Evolutionary conservation across 2,888 invertebrate species (phyloP).

Genomic region (Frankliniella fusca): DNA sequence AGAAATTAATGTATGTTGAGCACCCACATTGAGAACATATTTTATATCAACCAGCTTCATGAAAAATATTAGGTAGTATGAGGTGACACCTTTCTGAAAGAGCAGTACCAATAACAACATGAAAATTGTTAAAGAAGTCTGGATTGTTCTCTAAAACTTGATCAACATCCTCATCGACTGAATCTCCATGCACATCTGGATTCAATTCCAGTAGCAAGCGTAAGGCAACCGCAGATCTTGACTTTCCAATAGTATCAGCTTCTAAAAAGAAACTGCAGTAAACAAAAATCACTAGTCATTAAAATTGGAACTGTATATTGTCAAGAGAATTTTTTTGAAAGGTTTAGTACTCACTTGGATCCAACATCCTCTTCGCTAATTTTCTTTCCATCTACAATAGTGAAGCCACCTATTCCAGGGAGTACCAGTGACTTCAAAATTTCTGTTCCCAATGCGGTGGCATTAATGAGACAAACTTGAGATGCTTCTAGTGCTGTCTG

Average conservation of each 20-base stretch:
- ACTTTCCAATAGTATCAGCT: slow-evolving; percentile 70
- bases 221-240: slow-evolving; percentile 78
- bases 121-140: slow-evolving; percentile 81
- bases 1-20: slow-evolving; percentile 29
- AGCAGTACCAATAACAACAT: slow-evolving; percentile 77
- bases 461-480: slow-evolving; percentile 89
- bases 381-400: slow-evolving; percentile 84
- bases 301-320: not conserved
- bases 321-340: not conserved
- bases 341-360: slow-evolving; percentile 64
- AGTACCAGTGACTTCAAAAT: slow-evolving; percentile 89
- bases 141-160: slow-evolving; percentile 79
- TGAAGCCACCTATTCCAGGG: slow-evolving; percentile 88
- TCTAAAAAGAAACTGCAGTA: slow-evolving; percentile 81
- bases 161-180: slow-evolving; percentile 83
- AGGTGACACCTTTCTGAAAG: slow-evolving; percentile 60
- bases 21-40: slow-evolving; percentile 40
- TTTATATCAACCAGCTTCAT: slow-evolving; percentile 40
- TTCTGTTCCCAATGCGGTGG: slow-evolving; percentile 90
- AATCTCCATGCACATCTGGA: slow-evolving; percentile 87
- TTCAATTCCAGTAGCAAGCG: slow-evolving; percentile 84
- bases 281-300: slow-evolving; percentile 28
- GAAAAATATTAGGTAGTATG: slow-evolving; percentile 22
- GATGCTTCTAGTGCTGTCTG: slow-evolving; percentile 83
- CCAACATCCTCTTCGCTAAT: slow-evolving; percentile 90